Conservation (phyloP, 2,888 invertebrate genomes). For the Kryphioiulus occultus region DNA sequence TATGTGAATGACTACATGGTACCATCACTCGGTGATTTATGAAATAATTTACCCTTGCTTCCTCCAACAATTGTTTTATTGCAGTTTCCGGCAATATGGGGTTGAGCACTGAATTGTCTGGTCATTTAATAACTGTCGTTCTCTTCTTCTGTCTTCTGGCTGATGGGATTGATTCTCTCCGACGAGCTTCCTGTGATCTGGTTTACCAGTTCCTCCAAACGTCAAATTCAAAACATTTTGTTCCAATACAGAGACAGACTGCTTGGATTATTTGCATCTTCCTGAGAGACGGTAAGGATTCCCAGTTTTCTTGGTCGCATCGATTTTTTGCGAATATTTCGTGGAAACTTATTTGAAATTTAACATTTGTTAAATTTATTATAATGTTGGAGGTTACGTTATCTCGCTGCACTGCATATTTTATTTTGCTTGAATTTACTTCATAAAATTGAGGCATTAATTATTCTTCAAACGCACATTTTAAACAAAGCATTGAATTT, state of each 20-base stretch:
- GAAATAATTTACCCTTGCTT: neutral
- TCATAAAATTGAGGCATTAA: too few relatives aligned
- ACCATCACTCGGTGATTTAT: neutral
- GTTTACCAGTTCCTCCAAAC: neutral
- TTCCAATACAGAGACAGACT: neutral
- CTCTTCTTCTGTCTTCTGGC: neutral
- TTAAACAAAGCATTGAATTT: too few relatives aligned
- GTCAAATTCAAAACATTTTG: neutral
- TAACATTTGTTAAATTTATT: too few relatives aligned
- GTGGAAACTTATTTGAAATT: neutral
- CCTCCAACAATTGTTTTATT: conserved; percentile 15
- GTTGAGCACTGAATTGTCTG: neutral
- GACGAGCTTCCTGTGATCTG: neutral
- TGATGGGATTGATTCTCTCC: neutral
- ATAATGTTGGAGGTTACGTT: too few relatives aligned
- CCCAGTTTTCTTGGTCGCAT: too few relatives aligned
- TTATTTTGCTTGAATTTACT: too few relatives aligned
- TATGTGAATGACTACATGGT: neutral
- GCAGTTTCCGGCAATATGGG: conserved; percentile 23
- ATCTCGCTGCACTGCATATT: too few relatives aligned
- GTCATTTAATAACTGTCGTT: conserved; percentile 23
- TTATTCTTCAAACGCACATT: too few relatives aligned
- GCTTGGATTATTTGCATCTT: neutral
- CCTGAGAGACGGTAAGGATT: neutral
- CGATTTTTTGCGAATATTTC: too few relatives aligned